phyloP scores from a whole-genome alignment of 35 echinoderm and acorn worm species.

The Lytechinus variegatus region DNA sequence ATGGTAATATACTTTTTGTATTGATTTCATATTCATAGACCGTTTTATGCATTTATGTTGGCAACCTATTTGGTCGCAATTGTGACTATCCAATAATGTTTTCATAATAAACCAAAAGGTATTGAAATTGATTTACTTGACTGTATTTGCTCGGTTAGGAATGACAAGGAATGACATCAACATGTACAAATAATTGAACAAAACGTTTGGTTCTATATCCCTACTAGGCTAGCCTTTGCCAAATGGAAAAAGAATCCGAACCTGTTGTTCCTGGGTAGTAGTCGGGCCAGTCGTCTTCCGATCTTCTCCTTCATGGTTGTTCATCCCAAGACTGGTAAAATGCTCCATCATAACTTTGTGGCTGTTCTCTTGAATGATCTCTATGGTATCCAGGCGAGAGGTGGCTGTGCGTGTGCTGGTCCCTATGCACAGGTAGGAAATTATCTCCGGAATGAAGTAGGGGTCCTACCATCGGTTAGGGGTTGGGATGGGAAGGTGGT shows the following conservation, averaged over 20 bases:
- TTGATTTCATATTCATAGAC: too few species aligned
- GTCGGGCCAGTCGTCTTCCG: slow-evolving; percentile 66
- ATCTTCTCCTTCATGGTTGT: slow-evolving; percentile 95
- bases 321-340: slow-evolving; percentile 75
- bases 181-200: too few species aligned
- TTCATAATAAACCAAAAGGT: too few species aligned
- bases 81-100: too few species aligned
- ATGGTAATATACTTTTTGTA: too few species aligned
- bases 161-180: too few species aligned
- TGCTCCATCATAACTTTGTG: slow-evolving; percentile 95
- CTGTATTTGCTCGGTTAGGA: too few species aligned
- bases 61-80: too few species aligned
- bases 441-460: neutral
- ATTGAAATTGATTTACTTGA: too few species aligned
- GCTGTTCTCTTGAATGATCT: slow-evolving; percentile 93
- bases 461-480: neutral
- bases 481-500: neutral
- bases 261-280: slow-evolving; percentile 80
- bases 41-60: too few species aligned
- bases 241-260: slow-evolving; percentile 76
- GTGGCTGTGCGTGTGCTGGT: slow-evolving; percentile 96
- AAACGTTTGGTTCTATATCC: too few species aligned
- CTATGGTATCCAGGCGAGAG: slow-evolving; percentile 93
- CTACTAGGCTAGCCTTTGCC: slow-evolving; percentile 69
- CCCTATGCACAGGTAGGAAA: slow-evolving; percentile 77